Base-by-base conservation (phyloP, 2,797 vertebrate species). In the Acanthurus tractus region DNA sequence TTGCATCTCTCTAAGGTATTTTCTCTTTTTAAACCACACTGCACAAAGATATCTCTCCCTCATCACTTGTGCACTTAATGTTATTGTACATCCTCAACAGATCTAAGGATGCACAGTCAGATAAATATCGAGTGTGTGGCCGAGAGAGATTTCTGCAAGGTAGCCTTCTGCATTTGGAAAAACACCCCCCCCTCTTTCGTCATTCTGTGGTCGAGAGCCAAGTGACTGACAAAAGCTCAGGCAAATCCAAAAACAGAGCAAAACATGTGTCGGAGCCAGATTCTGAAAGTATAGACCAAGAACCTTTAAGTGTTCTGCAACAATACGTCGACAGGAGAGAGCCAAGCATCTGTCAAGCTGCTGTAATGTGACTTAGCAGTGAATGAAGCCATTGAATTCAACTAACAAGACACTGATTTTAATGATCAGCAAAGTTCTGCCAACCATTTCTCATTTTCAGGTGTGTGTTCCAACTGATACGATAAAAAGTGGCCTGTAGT, bases 161-260 rank as follows among this genome's bases (percentile, higher is more conserved):
- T 76, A 53, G 65, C 18, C 38, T 25, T 48, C 53, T 50, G 77
- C 57, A 77, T 67, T 63, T 58, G 52, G 71, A 80, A 34, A 73
- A 83, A 64, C 48, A 44, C 23, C 65, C 48, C 65, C 48, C 29
- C 50, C 34, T 68, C 69, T 68, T 82, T 81, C 85, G 76, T 79
- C 65, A 63, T 77, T 71, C 81, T 22, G 46, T 63, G 65, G 74
- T 72, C 1, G 38, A 48, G 52, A 86, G 86, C 84, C 90, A 88
- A 80, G 57, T 82, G 54, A 38, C 65, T 84, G 87, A 89, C 78
- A 86, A 84, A 79, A 74, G 61, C 50, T 69, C 72, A 78, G 83
- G 82, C 79, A 82, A 76, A 76, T 63, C 70, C 65, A 29, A 75
- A 54, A 62, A 73, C 8, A 9, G 45, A 69, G 61, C 59, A 63